Base-by-base conservation (phyloP, 37 sponge, comb jelly and placozoan species). In the Haliclona indistincta region DNA sequence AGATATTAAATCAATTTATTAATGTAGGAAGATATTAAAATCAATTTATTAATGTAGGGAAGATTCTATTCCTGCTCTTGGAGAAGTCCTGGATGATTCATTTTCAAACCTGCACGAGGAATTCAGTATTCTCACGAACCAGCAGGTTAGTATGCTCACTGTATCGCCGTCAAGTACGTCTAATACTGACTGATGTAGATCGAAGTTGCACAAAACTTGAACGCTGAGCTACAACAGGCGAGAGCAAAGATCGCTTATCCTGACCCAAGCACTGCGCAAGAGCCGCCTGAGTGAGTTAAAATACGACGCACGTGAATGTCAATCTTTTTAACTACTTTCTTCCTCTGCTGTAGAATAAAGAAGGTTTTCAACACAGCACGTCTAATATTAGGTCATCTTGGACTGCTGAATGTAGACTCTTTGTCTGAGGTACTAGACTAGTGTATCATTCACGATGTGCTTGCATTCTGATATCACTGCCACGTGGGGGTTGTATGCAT, bases 331-430 rank as follows among this genome's bases (percentile, higher is more conserved):
- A n/a, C n/a, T 61, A 8, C 34, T 60, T 2, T 2, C 19, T 49
- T 47, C 68, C 15, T 69, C 60, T 11, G 25, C 65, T n/a, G 42
- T 75, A 89, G 89, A 37, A 36, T 78, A 26, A 60, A 65, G 54
- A 49, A 65, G n/a, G 20, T 15, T 5, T 78, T 87, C 22, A 56
- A 80, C 26, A 93, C 93, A 33, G 84, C 85, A 6, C 41, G 93
- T 6, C 45, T 93, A 25, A 60, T 93, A 37, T 67, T 93, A 8
- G 76, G 73, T 26, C 93, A 93, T 53, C 43, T 93, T 0, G 81
- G 93, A 1, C 41, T 80, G 38, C 74, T 93, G 13, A 75, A 74
- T 19, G 66, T 84, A 6, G 89, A 88, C 28, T 41, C 56, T 17
- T 20, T 91, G 11, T 32, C n/a, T n/a, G n/a, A n/a, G n/a, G n/a